Conservation (phyloP, 2,113 vertebrate species). For the Vidua macroura region DNA sequence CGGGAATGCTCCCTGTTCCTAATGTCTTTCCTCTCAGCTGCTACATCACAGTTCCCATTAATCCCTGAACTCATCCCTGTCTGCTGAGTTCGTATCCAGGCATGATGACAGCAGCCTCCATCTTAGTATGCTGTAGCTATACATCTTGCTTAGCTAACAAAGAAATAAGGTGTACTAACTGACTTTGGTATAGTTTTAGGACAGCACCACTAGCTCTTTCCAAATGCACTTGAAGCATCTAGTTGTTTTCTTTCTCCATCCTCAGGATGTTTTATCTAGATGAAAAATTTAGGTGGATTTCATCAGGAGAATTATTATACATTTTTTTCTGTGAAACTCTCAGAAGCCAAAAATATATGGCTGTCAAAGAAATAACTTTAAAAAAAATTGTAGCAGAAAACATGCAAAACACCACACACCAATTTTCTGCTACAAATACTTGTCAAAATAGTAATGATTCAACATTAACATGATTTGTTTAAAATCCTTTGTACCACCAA, state of each 20-base stretch:
- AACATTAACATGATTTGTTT: background rate
- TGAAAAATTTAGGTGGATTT: background rate
- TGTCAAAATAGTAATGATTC: background rate
- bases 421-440: background rate
- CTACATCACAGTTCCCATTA: background rate
- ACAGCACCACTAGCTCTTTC: background rate
- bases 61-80: background rate
- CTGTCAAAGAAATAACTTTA: background rate
- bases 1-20: background rate
- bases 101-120: conserved; percentile 11
- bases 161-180: background rate
- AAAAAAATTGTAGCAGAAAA: background rate
- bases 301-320: background rate
- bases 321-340: background rate
- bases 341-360: background rate
- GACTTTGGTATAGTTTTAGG: background rate
- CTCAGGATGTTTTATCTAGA: background rate
- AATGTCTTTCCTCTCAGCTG: background rate
- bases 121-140: background rate
- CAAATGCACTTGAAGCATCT: background rate
- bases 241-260: background rate
- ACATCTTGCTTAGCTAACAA: background rate
- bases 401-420: fast-evolving
- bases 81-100: background rate
- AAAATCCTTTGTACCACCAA: background rate